Evolutionary conservation across 2,113 vertebrate genomes (phyloP).

Genomic region (Emydocephalus ijimae): DNA sequence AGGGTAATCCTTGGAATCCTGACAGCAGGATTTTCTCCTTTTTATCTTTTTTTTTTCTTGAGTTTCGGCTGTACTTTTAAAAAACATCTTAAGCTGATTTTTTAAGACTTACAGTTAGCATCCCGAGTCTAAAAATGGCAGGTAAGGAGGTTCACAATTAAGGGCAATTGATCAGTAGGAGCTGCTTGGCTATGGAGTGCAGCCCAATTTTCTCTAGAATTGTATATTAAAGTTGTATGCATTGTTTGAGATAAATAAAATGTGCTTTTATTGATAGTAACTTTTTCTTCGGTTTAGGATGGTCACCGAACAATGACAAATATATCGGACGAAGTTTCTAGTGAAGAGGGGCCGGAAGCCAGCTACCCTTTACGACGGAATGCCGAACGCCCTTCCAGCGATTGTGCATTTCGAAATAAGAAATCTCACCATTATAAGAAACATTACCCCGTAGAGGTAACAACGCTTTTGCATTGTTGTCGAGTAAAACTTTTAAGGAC

Average conservation of each 20-base stretch:
- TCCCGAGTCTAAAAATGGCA: background rate
- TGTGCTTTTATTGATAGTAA: background rate
- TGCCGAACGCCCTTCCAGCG: slow-evolving; percentile 78
- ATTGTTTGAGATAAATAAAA: background rate
- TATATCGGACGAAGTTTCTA: slow-evolving; percentile 92
- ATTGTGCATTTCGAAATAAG: slow-evolving; percentile 82
- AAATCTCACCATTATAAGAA: slow-evolving; percentile 90
- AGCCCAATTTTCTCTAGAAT: background rate
- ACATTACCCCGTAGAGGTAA: slow-evolving; percentile 86
- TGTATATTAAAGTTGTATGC: too few relatives aligned
- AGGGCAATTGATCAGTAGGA: background rate
- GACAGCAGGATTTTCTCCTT: too few relatives aligned
- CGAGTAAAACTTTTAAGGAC: background rate
- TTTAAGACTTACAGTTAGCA: background rate
- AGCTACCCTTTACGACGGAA: slow-evolving; percentile 77
- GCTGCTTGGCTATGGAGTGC: too few relatives aligned
- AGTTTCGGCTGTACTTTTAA: background rate
- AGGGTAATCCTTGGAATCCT: too few relatives aligned
- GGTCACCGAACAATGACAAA: slow-evolving; percentile 69
- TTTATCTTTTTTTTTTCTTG: too few relatives aligned
- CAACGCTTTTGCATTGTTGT: slow-evolving; percentile 15
- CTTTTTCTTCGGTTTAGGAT: slow-evolving; percentile 69
- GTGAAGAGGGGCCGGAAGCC: slow-evolving; percentile 89
- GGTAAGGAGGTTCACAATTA: background rate
- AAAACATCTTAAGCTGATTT: background rate